Base-by-base conservation (phyloP, 2,888 invertebrate species). In the Dicycla oo region DNA sequence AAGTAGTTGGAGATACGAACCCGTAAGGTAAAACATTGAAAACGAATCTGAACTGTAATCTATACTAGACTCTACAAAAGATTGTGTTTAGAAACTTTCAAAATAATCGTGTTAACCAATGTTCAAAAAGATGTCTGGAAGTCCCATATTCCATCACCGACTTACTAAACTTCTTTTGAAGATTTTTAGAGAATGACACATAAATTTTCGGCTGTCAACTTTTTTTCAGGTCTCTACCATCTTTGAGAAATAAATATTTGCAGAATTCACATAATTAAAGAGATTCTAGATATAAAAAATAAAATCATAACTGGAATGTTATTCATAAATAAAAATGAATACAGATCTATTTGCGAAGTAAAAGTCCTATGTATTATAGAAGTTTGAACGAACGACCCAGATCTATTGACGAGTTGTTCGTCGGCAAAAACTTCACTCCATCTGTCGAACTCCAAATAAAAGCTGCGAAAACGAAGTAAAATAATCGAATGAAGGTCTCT, bases 311-410 rank as follows among this genome's bases (percentile, higher is more conserved):
- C 66, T 65, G 20, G 43, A 73, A 54, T 63, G 58, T 67, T 75
- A 67, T 64, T 75, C 60, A 69, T 73, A 81, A 78, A 69, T 75
- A 81, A 81, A 73, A 82, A 75, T 66, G 53, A 69, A 82, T 78
- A 80, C 80, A 83, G 84, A 92, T 91, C 89, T 92, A 91, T 92
- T 90, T 86, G 82, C 84, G 79, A 91, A 94, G 95, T 95, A 95
- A 95, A 95, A 95, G 95, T 94, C 91, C 89, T 92, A 86, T 85
- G 91, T 91, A 91, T 92, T 93, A 93, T 93, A 89, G 90, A 88
- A 89, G 92, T 90, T 91, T 88, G 89, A 89, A 88, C 89, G 89
- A 88, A 79, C 92, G 94, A 94, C 95, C 95, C 87, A 94, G 91
- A 91, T 95, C 90, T 90, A 90, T 93, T 90, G 90, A 91, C 78